Percentiles rank a stretch among this genome's conserved stretches.
phyloP scores from a whole-genome alignment of 2,797 vertebrate genomes.

The Pseudotriccus pelzelni region DNA sequence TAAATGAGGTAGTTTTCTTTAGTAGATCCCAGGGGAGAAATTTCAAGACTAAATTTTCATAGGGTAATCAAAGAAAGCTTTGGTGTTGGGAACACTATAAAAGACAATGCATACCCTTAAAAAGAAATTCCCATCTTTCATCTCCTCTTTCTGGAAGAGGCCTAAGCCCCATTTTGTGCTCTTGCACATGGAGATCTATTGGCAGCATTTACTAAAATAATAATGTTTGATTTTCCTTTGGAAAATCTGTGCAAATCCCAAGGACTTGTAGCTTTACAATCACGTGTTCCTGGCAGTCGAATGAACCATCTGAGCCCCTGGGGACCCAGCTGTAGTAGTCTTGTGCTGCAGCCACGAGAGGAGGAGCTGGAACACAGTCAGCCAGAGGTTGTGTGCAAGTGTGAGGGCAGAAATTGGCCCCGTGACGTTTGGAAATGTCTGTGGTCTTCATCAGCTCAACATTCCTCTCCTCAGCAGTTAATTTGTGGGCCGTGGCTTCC shows the following conservation, averaged over 20 bases:
- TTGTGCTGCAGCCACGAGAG: slow-evolving; percentile 1
- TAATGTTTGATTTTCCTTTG: not conserved
- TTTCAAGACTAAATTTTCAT: not conserved
- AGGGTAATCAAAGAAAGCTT: slow-evolving; percentile 19
- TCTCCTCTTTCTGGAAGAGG: not conserved
- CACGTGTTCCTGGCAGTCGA: not conserved
- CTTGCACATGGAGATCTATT: not conserved
- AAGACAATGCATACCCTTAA: not conserved
- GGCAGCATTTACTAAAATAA: slow-evolving; percentile 9
- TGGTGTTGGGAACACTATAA: not conserved
- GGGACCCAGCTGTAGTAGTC: not conserved
- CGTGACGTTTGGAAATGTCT: not conserved
- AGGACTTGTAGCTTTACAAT: not conserved
- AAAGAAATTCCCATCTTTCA: slow-evolving; percentile 12
- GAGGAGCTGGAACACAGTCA: not conserved
- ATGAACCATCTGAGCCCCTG: not conserved
- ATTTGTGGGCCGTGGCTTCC: not conserved
- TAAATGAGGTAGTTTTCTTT: not conserved
- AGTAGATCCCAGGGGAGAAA: not conserved
- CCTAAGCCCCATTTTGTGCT: not conserved
- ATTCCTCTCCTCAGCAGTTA: slow-evolving; percentile 8
- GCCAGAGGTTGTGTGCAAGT: not conserved
- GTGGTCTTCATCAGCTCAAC: slow-evolving; percentile 36
- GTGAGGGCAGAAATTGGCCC: not conserved
- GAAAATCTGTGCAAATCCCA: slow-evolving; percentile 16